Base-by-base conservation (phyloP, 1,140 invertebrate genomes). In the Drosophila sucinea region DNA sequence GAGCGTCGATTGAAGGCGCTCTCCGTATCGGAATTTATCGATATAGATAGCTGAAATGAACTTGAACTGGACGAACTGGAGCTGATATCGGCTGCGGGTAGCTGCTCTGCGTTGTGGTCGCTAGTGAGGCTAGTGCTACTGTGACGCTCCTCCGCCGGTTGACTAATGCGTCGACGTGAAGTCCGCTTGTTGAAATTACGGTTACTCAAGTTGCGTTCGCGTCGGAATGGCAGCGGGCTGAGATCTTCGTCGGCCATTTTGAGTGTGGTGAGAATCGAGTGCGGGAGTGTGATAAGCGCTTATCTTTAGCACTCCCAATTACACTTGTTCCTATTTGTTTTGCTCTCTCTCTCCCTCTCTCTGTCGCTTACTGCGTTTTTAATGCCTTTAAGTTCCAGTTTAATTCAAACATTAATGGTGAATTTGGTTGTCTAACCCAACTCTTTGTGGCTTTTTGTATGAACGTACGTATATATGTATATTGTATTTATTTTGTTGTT, bases 151-250 rank as follows among this genome's bases (percentile, higher is more conserved):
- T 56, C 32, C 62, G 58, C 41, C 61, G 57, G 54, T 10, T 87
- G 70, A 32, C 75, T 85, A 27, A 78, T 79, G 41, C 87, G 81
- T 47, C 83, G 83, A 7, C 71, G 77, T 40, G 90, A 91, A 70
- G 74, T 87, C 33, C 86, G 81, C 17, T 90, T 90, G 69, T 83
- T 76, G 44, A 91, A 91, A 66, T 91, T 91, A 5, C 90, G 77
- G 70, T 91, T 91, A 57, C 90, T 91, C 25, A 91, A 72, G 68
- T 91, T 91, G 40, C 90, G 83, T 63, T 91, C 90, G 64, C 90
- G 79, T 2, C 81, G 86, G 70, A 91, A 91, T 32, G 84, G 86
- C 75, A 87, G 66, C 66, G 90, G 87, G 58, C 90, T 91, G 55
- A 85, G 77, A 67, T 85, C 79, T 73, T 80, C 77, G 67, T 91